A percentile compares a stretch with the other conserved stretches of the same genome.
Evolutionary conservation across 2,797 vertebrate species (phyloP).

Genomic region (Champsocephalus esox): DNA sequence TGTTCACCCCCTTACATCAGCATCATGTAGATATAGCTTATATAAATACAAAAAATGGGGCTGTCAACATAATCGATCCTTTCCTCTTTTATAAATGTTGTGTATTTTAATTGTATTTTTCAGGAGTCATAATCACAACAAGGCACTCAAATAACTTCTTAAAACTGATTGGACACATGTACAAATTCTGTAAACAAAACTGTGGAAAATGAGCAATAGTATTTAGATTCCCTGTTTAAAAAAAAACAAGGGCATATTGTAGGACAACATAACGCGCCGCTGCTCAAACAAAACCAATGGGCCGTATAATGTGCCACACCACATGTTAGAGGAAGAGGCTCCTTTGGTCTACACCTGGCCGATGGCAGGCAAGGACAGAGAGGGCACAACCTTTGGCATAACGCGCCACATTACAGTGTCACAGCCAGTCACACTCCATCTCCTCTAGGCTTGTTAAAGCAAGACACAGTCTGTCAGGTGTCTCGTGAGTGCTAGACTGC

Average conservation of each 20-base stretch:
- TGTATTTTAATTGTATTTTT: background rate
- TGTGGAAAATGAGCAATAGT: background rate
- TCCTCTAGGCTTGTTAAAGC: constrained; percentile 58
- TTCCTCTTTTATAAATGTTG: no score
- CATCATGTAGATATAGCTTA: no score
- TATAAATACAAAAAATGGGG: no score
- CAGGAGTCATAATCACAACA: background rate
- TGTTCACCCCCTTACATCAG: no score
- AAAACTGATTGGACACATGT: background rate
- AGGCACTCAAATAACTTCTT: background rate
- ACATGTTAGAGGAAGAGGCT: constrained; percentile 43
- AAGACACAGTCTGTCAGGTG: constrained; percentile 58
- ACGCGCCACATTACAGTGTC: constrained; percentile 45
- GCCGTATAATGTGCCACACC: constrained; percentile 42
- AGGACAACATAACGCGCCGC: constrained; percentile 19
- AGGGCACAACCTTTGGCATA: constrained; percentile 55
- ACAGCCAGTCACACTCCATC: constrained; percentile 59
- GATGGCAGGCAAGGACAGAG: constrained; percentile 49
- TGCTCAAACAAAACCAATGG: constrained; percentile 42
- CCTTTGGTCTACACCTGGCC: constrained; percentile 31
- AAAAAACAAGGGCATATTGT: constrained; percentile 18
- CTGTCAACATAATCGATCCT: no score
- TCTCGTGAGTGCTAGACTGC: constrained; percentile 44
- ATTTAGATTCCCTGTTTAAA: background rate
- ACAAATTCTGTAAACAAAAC: constrained; percentile 4